Conservation (phyloP, 1,140 invertebrate genomes). For the Drosophila lini region DNA sequence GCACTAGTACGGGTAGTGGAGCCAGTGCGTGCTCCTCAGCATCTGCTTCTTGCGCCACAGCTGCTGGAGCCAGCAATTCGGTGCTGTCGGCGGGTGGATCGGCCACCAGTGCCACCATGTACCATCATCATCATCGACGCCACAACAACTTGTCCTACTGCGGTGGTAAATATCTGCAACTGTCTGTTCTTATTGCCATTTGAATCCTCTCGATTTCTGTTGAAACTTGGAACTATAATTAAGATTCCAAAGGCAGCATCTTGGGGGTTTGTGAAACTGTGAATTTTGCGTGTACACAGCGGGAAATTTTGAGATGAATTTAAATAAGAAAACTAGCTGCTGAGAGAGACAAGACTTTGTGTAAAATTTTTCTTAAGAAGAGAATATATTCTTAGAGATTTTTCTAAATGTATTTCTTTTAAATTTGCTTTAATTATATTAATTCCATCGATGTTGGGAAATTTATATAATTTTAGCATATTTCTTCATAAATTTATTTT, state of each 20-base stretch:
- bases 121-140: slow-evolving; percentile 74
- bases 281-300: slow-evolving; percentile 1
- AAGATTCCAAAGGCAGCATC: slow-evolving; percentile 1
- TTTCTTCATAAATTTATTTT: not conserved
- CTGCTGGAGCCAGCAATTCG: slow-evolving; percentile 19
- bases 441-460: too few species aligned
- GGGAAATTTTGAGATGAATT: not conserved
- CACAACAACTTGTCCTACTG: slow-evolving; percentile 84
- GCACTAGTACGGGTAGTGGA: slow-evolving; percentile 6
- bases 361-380: too few species aligned
- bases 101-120: slow-evolving; percentile 70
- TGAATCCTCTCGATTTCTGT: slow-evolving; percentile 5
- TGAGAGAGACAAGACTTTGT: too few species aligned
- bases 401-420: too few species aligned
- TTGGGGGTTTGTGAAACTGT: not conserved
- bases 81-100: slow-evolving; percentile 43
- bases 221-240: slow-evolving; percentile 20
- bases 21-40: slow-evolving; percentile 14
- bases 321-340: too few species aligned
- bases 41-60: slow-evolving; percentile 18
- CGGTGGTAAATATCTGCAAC: slow-evolving; percentile 74
- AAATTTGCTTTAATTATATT: not conserved
- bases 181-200: not conserved
- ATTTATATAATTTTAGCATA: not conserved
- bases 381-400: too few species aligned